phyloP scores from a whole-genome alignment of 1,140 invertebrate genomes.

The Diachasma alloeum region DNA sequence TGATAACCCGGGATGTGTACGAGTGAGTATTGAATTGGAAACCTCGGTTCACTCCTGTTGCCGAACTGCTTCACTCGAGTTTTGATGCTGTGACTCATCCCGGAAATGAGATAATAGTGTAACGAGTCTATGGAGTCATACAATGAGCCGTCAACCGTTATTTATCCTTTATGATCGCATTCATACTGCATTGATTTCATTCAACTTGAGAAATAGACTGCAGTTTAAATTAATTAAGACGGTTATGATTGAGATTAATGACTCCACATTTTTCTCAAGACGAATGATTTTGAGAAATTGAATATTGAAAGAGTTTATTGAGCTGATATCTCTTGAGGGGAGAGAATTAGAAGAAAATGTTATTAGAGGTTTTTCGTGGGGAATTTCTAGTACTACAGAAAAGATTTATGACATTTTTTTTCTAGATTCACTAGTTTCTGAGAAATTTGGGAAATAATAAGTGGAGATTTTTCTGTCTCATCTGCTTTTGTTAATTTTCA shows the following conservation, averaged over 20 bases:
- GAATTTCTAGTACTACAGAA: too few relatives aligned
- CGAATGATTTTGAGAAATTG: too few relatives aligned
- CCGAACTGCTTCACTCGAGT: neutral
- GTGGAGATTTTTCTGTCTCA: too few relatives aligned
- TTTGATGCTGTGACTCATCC: constrained; percentile 29
- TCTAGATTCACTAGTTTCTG: too few relatives aligned
- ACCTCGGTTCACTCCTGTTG: neutral
- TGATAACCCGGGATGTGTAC: neutral
- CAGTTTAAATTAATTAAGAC: neutral
- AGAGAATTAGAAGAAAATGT: too few relatives aligned
- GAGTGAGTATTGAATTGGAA: constrained; percentile 3
- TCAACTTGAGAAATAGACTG: neutral
- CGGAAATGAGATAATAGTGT: constrained; percentile 36
- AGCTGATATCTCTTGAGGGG: neutral
- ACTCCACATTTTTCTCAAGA: neutral
- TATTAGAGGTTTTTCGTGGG: too few relatives aligned
- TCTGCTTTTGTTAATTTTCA: too few relatives aligned
- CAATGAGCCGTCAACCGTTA: neutral
- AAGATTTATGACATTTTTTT: too few relatives aligned
- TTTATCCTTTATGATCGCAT: constrained; percentile 20
- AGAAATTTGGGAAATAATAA: too few relatives aligned
- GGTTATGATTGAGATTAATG: neutral
- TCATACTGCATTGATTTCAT: constrained; percentile 4
- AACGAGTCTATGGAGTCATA: constrained; percentile 25
- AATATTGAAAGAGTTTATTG: neutral